Conservation (phyloP, 2,888 invertebrate genomes). For the Ichneumon xanthorius region DNA sequence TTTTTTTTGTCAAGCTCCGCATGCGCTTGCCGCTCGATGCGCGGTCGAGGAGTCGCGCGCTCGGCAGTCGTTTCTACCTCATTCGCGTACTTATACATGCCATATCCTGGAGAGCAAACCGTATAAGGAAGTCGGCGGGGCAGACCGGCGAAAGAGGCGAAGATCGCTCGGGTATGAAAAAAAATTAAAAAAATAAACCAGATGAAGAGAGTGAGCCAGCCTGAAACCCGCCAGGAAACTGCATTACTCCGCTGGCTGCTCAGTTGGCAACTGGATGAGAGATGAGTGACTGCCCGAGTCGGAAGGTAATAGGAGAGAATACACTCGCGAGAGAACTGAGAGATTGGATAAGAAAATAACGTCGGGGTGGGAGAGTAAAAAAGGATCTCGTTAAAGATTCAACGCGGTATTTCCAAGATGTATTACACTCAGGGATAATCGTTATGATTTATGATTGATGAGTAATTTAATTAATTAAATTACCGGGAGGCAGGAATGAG, state of each 20-base stretch:
- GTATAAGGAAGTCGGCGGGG: slow-evolving; percentile 57
- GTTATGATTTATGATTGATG: slow-evolving; percentile 39
- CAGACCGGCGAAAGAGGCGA: slow-evolving; percentile 7
- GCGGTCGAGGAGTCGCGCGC: too few relatives aligned
- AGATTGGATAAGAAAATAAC: slow-evolving; percentile 15
- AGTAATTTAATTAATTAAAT: slow-evolving; percentile 25
- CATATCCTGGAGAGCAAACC: slow-evolving; percentile 29
- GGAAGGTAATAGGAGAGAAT: slow-evolving; percentile 39
- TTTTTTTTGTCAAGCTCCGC: slow-evolving; percentile 47
- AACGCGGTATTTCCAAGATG: slow-evolving; percentile 29
- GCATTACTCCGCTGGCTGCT: slow-evolving; percentile 45
- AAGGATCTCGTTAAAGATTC: slow-evolving; percentile 47
- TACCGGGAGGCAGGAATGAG: neutral
- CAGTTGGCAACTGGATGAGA: slow-evolving; percentile 9
- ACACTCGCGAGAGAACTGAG: slow-evolving; percentile 14
- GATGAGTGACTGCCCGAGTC: slow-evolving; percentile 17
- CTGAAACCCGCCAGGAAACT: slow-evolving; percentile 46
- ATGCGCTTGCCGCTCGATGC: neutral
- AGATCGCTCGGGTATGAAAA: slow-evolving; percentile 32
- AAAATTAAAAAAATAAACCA: slow-evolving; percentile 48
- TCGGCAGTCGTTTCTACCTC: slow-evolving; percentile 12
- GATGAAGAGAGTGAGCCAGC: slow-evolving; percentile 46
- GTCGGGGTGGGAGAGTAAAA: slow-evolving; percentile 1
- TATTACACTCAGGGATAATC: neutral
- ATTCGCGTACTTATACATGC: slow-evolving; percentile 37